These are phyloP conservation scores for Dexiosoma caninum DNA, from an alignment of 2,888 invertebrate genomes.

Conservation along the genomic window DNA sequence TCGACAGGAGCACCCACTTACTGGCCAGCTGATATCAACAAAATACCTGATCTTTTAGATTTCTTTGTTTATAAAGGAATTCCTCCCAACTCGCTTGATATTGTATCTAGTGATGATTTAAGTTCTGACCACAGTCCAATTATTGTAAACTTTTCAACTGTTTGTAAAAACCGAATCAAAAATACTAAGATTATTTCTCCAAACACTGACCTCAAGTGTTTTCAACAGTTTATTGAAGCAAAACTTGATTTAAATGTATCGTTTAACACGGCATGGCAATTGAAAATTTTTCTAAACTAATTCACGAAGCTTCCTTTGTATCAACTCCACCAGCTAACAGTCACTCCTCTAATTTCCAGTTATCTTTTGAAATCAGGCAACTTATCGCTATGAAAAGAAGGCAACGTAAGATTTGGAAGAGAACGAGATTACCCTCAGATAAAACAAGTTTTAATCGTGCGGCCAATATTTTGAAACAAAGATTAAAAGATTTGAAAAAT, in stretches of 20 bases:
- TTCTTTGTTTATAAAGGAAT: not conserved
- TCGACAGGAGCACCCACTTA: not conserved
- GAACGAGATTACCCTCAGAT: not conserved
- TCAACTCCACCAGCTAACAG: not conserved
- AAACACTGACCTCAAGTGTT: slow-evolving; percentile 2
- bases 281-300: not conserved
- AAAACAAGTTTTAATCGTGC: not conserved
- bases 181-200: not conserved
- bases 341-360: not conserved
- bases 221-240: slow-evolving; percentile 9
- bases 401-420: not conserved
- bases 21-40: not conserved
- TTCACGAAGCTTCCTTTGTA: not conserved
- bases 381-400: slow-evolving; percentile 1
- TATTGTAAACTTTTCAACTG: slow-evolving; percentile 3
- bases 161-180: slow-evolving; percentile 4
- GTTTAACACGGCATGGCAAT: not conserved
- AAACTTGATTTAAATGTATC: not conserved
- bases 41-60: not conserved
- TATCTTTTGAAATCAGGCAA: slow-evolving; percentile 13
- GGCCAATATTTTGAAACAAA: not conserved
- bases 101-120: slow-evolving; percentile 20
- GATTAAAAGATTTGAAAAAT: not conserved
- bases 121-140: slow-evolving; percentile 23
- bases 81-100: not conserved